Percentiles rank a stretch among this genome's conserved stretches.
These are phyloP conservation scores for Tetranychus piercei DNA, from an alignment of 2,888 invertebrate genomes.

Conservation along the genomic window DNA sequence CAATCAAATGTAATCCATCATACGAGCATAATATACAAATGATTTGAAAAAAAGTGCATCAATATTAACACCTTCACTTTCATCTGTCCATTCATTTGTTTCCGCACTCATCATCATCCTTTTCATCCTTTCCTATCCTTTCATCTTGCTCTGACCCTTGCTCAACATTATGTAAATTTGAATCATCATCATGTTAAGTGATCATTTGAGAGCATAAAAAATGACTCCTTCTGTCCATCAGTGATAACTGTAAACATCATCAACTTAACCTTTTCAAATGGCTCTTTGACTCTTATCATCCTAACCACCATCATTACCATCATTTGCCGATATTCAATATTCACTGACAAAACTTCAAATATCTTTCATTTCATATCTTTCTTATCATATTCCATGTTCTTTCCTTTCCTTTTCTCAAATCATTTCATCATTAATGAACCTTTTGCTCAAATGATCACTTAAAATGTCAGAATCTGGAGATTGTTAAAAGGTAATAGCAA, in stretches of 20 bases:
- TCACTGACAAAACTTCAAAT: too few species aligned
- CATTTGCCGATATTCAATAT: background rate
- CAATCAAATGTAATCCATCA: slow-evolving; percentile 3
- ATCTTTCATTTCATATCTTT: too few species aligned
- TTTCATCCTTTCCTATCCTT: background rate
- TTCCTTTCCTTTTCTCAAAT: too few species aligned
- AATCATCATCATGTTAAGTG: too few species aligned
- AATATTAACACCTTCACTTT: background rate
- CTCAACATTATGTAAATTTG: too few species aligned
- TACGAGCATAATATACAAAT: slow-evolving; percentile 7
- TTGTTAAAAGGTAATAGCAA: too few species aligned
- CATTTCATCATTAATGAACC: too few species aligned
- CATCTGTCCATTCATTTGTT: slow-evolving; percentile 1
- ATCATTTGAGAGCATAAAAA: too few species aligned
- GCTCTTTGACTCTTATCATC: background rate
- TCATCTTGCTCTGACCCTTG: background rate
- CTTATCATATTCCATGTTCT: too few species aligned
- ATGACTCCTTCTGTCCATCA: too few species aligned
- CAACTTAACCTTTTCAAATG: background rate
- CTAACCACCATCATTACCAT: background rate
- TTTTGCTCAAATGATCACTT: too few species aligned
- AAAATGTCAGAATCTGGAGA: too few species aligned
- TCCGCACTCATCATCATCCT: background rate
- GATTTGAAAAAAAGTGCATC: background rate
- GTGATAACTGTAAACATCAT: background rate